Evolutionary conservation across 2,888 invertebrate species (phyloP).

Genomic region (Altica lythri): DNA sequence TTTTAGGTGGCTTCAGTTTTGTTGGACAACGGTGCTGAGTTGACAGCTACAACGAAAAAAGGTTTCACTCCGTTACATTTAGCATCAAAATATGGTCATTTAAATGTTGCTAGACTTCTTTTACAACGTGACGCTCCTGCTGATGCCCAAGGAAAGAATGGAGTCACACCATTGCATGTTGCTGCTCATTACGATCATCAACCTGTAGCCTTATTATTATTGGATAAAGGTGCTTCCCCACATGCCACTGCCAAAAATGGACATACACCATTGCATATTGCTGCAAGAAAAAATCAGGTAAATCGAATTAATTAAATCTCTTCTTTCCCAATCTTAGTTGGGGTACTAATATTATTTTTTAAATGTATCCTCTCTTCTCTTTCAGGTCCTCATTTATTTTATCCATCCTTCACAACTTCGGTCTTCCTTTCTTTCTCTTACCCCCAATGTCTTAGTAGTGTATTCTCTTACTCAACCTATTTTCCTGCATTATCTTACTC

Average conservation of each 20-base stretch:
- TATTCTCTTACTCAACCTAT: too few relatives aligned
- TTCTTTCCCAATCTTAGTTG: too few relatives aligned
- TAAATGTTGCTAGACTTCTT: conserved; percentile 83
- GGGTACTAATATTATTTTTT: too few relatives aligned
- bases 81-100: conserved; percentile 96
- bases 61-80: conserved; percentile 97
- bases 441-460: too few relatives aligned
- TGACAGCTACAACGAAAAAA: conserved; percentile 91
- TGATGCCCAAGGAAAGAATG: conserved; percentile 91
- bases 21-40: conserved; percentile 87
- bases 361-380: too few relatives aligned
- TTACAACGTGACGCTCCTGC: conserved; percentile 82
- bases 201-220: conserved; percentile 82
- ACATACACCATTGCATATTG: conserved; percentile 96
- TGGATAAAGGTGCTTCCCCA: conserved; percentile 93
- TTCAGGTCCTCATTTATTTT: too few relatives aligned
- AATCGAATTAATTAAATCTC: too few relatives aligned
- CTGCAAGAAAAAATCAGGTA: conserved; percentile 94
- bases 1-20: conserved; percentile 81
- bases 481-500: too few relatives aligned
- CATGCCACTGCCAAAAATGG: conserved; percentile 96
- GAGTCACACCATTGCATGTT: conserved; percentile 94
- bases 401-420: too few relatives aligned
- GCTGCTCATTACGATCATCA: conserved; percentile 97
- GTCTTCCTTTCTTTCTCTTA: too few relatives aligned